These are phyloP conservation scores for Dolomedes plantarius DNA, from an alignment of 2,888 invertebrate genomes.

Conservation along the genomic window DNA sequence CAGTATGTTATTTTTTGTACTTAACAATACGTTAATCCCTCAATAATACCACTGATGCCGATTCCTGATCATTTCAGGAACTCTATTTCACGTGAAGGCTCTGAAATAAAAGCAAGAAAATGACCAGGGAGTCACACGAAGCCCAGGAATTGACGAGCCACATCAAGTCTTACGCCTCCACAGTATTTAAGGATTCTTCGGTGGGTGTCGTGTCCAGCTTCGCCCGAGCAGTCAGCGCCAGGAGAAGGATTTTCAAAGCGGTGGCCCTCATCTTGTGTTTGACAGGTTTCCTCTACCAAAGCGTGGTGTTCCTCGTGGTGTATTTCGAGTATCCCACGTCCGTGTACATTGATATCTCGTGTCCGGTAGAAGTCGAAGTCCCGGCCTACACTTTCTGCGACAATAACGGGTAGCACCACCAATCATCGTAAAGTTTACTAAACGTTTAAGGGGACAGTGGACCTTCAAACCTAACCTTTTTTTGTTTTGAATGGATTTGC, in stretches of 20 bases:
- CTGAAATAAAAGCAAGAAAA: too few species aligned
- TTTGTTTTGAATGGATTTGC: too few species aligned
- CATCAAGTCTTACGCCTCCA: not conserved
- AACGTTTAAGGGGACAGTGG: too few species aligned
- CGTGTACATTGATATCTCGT: constrained; percentile 26
- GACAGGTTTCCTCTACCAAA: constrained; percentile 35
- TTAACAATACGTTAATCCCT: too few species aligned
- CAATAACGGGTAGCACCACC: constrained; percentile 33
- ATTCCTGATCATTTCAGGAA: too few species aligned
- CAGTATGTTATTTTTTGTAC: too few species aligned
- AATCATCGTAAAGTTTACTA: too few species aligned
- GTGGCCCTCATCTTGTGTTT: constrained; percentile 1
- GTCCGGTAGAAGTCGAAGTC: not conserved
- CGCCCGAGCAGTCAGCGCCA: not conserved
- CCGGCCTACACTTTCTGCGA: constrained; percentile 44
- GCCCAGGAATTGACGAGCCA: too few species aligned
- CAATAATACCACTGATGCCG: too few species aligned
- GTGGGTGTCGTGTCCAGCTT: constrained; percentile 20
- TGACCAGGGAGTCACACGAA: too few species aligned
- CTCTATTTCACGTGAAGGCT: too few species aligned
- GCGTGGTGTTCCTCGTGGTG: not conserved
- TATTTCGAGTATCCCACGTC: constrained; percentile 35
- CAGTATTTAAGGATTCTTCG: constrained; percentile 25
- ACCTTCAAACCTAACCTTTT: too few species aligned
- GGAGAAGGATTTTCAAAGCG: constrained; percentile 21